These are phyloP conservation scores for Drosophila glabriapex DNA, from an alignment of 2,888 invertebrate species.

Conservation along the genomic window DNA sequence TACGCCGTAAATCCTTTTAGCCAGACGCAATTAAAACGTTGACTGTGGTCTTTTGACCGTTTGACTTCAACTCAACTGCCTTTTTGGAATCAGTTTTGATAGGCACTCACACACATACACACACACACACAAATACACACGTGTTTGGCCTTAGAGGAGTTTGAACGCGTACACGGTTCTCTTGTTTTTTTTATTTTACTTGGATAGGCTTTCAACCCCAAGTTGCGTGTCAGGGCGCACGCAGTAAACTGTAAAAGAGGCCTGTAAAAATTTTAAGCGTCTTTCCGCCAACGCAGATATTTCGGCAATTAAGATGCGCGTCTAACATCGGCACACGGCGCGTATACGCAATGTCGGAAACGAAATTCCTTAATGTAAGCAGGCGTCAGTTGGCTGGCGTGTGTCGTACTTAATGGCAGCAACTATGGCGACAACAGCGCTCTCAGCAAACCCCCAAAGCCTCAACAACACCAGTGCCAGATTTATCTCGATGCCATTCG, in stretches of 20 bases:
- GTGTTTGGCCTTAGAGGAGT: slow-evolving; percentile 15
- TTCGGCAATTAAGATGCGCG: slow-evolving; percentile 67
- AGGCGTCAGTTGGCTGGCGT: slow-evolving; percentile 78
- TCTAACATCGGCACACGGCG: slow-evolving; percentile 46
- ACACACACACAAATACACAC: slow-evolving; percentile 24
- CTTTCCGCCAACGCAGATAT: slow-evolving; percentile 55
- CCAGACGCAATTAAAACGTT: slow-evolving; percentile 68
- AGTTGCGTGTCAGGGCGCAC: slow-evolving; percentile 26
- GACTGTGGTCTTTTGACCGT: slow-evolving; percentile 40
- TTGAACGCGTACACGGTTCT: slow-evolving; percentile 13
- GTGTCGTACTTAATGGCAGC: slow-evolving; percentile 70
- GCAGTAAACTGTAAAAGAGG: slow-evolving; percentile 36
- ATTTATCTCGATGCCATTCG: slow-evolving; percentile 22
- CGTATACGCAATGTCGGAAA: slow-evolving; percentile 55
- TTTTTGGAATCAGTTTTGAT: slow-evolving; percentile 14
- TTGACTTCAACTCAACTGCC: slow-evolving; percentile 44
- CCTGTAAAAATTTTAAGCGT: slow-evolving; percentile 43
- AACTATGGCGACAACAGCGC: slow-evolving; percentile 59
- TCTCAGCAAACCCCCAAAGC: slow-evolving; percentile 4
- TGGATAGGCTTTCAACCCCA: slow-evolving; percentile 13
- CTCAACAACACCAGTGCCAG: slow-evolving; percentile 6
- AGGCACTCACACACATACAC: slow-evolving; percentile 10
- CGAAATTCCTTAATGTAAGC: slow-evolving; percentile 72
- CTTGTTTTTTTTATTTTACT: slow-evolving; percentile 8
- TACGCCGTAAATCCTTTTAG: slow-evolving; percentile 51